These are phyloP conservation scores for Araneus ventricosus DNA, from an alignment of 1,140 invertebrate genomes.

Conservation along the genomic window DNA sequence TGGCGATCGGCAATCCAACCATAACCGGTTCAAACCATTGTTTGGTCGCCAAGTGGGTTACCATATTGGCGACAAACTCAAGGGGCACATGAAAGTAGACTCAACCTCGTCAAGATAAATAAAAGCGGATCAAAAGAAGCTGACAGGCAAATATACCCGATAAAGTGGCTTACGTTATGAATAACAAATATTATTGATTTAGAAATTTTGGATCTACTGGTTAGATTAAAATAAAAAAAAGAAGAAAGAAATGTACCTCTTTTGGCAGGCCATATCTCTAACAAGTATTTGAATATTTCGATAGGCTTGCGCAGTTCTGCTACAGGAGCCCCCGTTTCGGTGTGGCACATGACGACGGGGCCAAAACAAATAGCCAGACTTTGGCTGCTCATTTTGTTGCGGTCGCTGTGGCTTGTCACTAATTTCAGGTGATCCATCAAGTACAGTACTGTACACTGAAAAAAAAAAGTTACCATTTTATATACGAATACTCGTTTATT, in stretches of 20 bases:
- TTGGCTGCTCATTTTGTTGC: conserved; percentile 97
- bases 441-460: conserved; percentile 92
- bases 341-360: conserved; percentile 94
- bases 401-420: conserved; percentile 92
- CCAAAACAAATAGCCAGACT: conserved; percentile 96
- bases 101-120: too few species aligned
- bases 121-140: too few species aligned
- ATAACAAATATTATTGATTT: neutral
- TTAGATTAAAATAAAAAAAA: neutral
- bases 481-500: too few species aligned
- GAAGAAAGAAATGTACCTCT: conserved; percentile 80
- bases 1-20: too few species aligned
- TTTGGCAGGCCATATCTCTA: conserved; percentile 93
- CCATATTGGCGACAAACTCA: too few species aligned
- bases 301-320: conserved; percentile 77
- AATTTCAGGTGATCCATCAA: conserved; percentile 95
- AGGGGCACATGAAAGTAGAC: too few species aligned
- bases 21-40: too few species aligned
- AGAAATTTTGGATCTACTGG: neutral
- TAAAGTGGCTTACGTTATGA: neutral
- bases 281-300: conserved; percentile 81
- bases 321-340: conserved; percentile 80
- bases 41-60: too few species aligned
- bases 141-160: too few species aligned
- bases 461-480: neutral